These are phyloP conservation scores for Acrossocheilus wenchowensis DNA, from an alignment of 2,797 vertebrate genomes.

Conservation along the genomic window DNA sequence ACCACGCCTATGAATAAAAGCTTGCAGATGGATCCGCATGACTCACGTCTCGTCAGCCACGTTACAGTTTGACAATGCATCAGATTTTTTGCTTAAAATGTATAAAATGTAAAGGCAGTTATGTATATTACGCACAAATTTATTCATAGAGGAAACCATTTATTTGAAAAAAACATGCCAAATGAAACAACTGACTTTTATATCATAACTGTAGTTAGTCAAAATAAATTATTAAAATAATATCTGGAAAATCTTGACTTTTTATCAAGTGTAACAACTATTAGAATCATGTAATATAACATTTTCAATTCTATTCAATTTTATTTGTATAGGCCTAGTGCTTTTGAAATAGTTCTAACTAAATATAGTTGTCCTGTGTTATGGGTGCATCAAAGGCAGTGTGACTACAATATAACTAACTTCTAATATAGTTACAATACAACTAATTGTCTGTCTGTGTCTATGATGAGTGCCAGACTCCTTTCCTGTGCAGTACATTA, in stretches of 20 bases:
- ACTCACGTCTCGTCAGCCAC: too few species aligned
- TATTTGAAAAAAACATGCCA: not conserved
- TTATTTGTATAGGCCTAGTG: not conserved
- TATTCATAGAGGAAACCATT: not conserved
- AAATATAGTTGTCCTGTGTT: not conserved
- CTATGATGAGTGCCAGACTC: slow-evolving; percentile 44
- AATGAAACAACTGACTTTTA: not conserved
- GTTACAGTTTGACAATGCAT: too few species aligned
- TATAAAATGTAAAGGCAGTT: not conserved
- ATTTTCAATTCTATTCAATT: not conserved
- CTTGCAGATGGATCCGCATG: too few species aligned
- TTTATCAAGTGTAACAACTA: not conserved
- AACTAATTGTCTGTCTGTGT: slow-evolving; percentile 9
- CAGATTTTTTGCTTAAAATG: not conserved
- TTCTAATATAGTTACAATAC: not conserved
- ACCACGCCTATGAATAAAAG: too few species aligned
- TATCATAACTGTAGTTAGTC: not conserved
- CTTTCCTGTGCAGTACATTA: slow-evolving; percentile 29
- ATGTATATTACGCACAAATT: not conserved
- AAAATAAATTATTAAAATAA: not conserved
- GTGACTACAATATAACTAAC: slow-evolving; percentile 13
- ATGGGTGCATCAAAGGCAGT: not conserved
- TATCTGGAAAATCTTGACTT: not conserved
- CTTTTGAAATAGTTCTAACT: not conserved
- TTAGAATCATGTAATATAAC: not conserved